Base-by-base conservation (phyloP, 2,113 vertebrate genomes). In the Trochalopteron elliotii region DNA sequence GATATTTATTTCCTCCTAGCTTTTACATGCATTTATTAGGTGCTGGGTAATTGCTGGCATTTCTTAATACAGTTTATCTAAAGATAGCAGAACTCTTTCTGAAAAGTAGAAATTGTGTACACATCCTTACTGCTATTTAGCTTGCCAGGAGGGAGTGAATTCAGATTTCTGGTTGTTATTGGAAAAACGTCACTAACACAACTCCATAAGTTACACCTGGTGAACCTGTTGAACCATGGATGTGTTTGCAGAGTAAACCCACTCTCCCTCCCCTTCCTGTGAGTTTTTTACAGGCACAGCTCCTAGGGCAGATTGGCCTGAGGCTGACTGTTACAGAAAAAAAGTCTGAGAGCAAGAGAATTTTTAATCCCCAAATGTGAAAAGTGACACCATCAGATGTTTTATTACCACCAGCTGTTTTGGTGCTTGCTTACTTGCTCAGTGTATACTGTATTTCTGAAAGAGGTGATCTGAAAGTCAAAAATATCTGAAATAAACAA, bases 11-110 rank as follows among this genome's bases (percentile, higher is more conserved):
- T 60, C 50, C 67, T 87, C 10, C 80, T 67, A 21, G 35, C 17
- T 75, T 94, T 94, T 91, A 57, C 57, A 18, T 84, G 40, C 31
- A 30, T 87, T 94, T 89, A 44, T 87, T 60, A 85, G 57, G 40
- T 57, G 23, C 37, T 2, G 11, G 53, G 40, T 84, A 87, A 93
- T 95, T 9, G 2, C 77, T 82, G 72, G 6, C 28, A 71, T 84
- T 92, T 86, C 47, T 59, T 87, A 82, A 71, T 64, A 21, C 16
- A 84, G 35, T 79, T 93, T 71, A 63, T 59, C 39, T 75, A 64
- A 89, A 91, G 80, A 79, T 15, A 91, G 25, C n/a, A 59, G 60
- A 76, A 91, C 9, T 56, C 5, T 44, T 81, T 85, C 50, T 64
- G 52, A 56, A 56, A 68, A 71, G 18, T 49, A 87, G 69, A 70